Evolutionary conservation across 2,888 invertebrate genomes (phyloP), one percentile per base, ranked within the genome.

Genomic region (Drosophila mimetica): DNA sequence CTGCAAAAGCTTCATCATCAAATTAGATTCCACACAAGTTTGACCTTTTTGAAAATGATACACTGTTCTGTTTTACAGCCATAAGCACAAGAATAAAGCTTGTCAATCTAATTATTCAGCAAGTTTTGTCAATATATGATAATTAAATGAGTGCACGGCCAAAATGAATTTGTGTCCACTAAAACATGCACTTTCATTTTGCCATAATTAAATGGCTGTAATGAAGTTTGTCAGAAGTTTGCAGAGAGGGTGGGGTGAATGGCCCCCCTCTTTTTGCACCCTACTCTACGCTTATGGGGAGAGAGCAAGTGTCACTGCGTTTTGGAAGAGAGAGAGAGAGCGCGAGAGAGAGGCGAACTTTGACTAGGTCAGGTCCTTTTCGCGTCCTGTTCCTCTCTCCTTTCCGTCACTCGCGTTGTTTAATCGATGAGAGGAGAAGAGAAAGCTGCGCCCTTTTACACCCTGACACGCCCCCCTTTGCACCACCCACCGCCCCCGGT

Each of bases 321-420:
- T 9, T 5, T 9, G 41, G 51, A 7, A 25, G 25, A 7, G 25
- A 25, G 25, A 7, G 25, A 46, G 53, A 48, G 61, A 22, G 46
- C 16, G 20, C 20, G 53, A 46, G 20, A 32, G 53, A 46, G 72
- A 52, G 48, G 58, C 53, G 48, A 60, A 64, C 52, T 82, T 87
- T 58, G 87, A 69, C 87, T 82, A 82, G 87, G 81, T 82, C 81
- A 87, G 86, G 47, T 44, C 47, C 46, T 48, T 28, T 28, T n/a
- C 44, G 48, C 59, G 66, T 37, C 53, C 42, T 50, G n/a, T 25
- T 25, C 25, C 18, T 41, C 20, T 16, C 34, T 6, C n/a, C 34
- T 25, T 13, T 13, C 18, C 32, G 22, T 28, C 46, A 30, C 34
- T 58, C 48, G 52, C 57, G 60, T 61, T 82, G 83, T 82, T 82